Evolutionary conservation across 2,888 invertebrate genomes (phyloP).

Genomic region (Isoperla grammatica): DNA sequence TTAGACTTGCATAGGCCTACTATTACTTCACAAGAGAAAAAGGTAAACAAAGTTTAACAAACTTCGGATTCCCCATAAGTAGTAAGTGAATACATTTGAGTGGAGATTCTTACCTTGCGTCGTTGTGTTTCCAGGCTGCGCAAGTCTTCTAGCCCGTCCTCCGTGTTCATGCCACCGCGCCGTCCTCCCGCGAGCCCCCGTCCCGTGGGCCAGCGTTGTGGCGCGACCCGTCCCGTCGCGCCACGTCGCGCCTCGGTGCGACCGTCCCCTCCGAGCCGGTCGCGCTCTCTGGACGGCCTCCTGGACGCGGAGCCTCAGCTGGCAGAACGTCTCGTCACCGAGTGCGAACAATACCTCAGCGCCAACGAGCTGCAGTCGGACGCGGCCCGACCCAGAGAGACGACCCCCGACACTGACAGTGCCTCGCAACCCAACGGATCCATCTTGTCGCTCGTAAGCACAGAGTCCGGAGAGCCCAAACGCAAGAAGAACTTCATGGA

Average conservation of each 20-base stretch:
- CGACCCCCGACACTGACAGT: conserved; percentile 14
- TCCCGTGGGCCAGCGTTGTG: conserved; percentile 21
- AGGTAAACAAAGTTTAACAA: too few species aligned
- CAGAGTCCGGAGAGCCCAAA: conserved; percentile 56
- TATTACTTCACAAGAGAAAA: too few species aligned
- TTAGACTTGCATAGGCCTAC: too few species aligned
- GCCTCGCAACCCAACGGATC: conserved; percentile 45
- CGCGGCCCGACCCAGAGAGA: background rate
- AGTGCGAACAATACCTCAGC: conserved; percentile 32
- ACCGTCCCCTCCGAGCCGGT: conserved; percentile 47
- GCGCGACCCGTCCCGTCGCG: conserved; percentile 5
- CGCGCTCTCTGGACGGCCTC: conserved; percentile 59
- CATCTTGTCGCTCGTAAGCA: conserved; percentile 51
- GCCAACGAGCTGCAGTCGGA: conserved; percentile 24
- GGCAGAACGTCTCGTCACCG: conserved; percentile 26
- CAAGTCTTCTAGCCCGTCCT: conserved; percentile 61
- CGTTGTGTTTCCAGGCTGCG: conserved; percentile 49
- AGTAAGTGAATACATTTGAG: too few species aligned
- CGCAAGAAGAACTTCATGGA: conserved; percentile 79
- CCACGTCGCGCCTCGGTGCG: conserved; percentile 37
- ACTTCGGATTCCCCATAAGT: too few species aligned
- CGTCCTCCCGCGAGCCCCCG: conserved; percentile 23
- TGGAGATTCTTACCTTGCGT: too few species aligned
- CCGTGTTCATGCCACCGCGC: conserved; percentile 39
- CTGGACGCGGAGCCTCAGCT: conserved; percentile 44